Evolutionary conservation across 2,113 vertebrate genomes (phyloP).

Genomic region (Coracopsis vasa): DNA sequence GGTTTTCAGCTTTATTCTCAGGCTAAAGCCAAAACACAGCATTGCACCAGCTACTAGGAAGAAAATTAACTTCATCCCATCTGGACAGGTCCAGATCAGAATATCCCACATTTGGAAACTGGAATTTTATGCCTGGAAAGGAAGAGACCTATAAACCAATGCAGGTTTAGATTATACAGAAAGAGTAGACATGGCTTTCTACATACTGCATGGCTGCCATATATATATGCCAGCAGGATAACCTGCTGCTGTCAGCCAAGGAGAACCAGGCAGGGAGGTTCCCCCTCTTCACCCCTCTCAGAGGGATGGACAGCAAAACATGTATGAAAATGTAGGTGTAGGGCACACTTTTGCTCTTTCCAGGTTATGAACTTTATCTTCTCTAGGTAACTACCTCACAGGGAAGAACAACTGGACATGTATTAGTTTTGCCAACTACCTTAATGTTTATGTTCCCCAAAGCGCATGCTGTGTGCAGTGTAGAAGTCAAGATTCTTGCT

Average conservation of each 20-base stretch:
- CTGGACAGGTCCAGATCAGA: neutral
- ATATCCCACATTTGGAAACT: neutral
- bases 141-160: neutral
- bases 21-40: neutral
- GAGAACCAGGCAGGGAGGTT: neutral
- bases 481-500: neutral
- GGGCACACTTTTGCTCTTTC: neutral
- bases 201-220: neutral
- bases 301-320: neutral
- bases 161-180: neutral
- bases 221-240: neutral
- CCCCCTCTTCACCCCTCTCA: neutral
- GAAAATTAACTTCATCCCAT: neutral
- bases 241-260: fast-evolving
- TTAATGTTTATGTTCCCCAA: neutral
- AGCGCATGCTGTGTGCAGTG: fast-evolving
- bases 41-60: neutral
- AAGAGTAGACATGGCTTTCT: neutral
- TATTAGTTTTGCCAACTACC: neutral
- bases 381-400: neutral
- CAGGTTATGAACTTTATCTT: neutral
- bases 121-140: neutral
- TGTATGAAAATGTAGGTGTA: neutral
- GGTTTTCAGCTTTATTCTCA: neutral
- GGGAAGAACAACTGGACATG: neutral